A percentile compares a stretch with the other conserved stretches of the same genome.
Evolutionary conservation across 2,888 invertebrate genomes (phyloP).

Genomic region (Trachelus troglodyta): DNA sequence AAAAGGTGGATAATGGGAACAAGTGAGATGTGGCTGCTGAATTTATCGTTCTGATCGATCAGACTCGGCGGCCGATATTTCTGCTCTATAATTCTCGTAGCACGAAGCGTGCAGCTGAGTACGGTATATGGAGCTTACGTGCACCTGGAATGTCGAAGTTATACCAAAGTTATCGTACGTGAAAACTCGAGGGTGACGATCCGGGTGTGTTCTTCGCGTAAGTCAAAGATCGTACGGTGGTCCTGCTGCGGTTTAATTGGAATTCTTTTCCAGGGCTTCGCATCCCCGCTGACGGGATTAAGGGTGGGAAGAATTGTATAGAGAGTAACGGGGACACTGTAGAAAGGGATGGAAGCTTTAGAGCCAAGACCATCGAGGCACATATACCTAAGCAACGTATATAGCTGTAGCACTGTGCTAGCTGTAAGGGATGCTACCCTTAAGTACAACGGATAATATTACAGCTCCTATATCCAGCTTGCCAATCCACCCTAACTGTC

Average conservation of each 20-base stretch:
- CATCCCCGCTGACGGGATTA: conserved; percentile 1
- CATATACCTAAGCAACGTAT: neutral
- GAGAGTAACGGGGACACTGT: neutral
- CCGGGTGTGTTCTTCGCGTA: conserved; percentile 1
- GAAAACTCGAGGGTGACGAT: conserved; percentile 4
- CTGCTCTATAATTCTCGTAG: neutral
- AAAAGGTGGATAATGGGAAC: neutral
- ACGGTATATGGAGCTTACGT: neutral
- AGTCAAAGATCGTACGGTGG: conserved; percentile 18
- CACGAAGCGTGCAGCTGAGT: neutral
- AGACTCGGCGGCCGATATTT: neutral
- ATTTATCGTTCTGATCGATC: neutral
- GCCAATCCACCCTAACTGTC: neutral
- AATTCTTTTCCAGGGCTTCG: conserved; percentile 29
- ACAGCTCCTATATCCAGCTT: neutral
- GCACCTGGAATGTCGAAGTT: conserved; percentile 12
- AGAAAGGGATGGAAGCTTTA: neutral
- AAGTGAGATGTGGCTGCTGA: neutral
- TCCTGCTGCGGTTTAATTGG: conserved; percentile 34
- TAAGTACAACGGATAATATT: neutral
- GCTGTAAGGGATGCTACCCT: neutral
- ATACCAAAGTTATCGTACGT: conserved; percentile 27
- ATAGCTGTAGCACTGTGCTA: neutral
- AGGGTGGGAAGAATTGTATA: neutral
- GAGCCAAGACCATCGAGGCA: neutral